These are phyloP conservation scores for Carassius gibelio DNA, from an alignment of 2,113 vertebrate genomes.

Conservation along the genomic window DNA sequence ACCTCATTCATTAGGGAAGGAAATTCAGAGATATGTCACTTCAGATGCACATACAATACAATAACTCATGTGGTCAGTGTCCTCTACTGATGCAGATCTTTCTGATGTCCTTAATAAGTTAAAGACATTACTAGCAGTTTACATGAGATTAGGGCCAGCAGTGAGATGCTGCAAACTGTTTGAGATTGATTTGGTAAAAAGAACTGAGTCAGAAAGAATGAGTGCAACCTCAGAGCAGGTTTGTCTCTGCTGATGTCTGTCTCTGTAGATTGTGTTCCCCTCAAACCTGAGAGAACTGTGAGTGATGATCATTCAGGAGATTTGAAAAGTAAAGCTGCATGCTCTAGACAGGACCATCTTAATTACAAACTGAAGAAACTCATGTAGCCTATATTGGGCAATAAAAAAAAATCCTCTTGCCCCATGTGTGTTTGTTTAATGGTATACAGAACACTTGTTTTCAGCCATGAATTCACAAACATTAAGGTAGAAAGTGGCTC, in stretches of 20 bases:
- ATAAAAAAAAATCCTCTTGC: neutral
- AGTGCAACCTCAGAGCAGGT: no score
- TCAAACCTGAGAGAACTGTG: neutral
- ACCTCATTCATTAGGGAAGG: no score
- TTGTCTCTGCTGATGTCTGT: neutral
- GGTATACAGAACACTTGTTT: neutral
- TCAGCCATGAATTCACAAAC: neutral
- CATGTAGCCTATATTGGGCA: neutral
- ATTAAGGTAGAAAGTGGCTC: neutral
- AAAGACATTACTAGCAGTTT: no score
- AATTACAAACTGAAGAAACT: neutral
- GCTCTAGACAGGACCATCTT: neutral
- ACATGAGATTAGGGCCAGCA: no score
- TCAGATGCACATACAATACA: no score
- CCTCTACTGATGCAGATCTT: no score
- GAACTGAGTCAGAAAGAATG: no score
- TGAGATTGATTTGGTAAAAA: no score
- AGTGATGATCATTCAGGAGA: neutral
- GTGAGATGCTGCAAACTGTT: no score
- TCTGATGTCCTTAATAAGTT: no score
- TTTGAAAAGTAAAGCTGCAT: neutral
- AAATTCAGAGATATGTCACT: no score
- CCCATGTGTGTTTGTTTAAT: neutral
- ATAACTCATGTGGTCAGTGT: no score
- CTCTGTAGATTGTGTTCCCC: neutral